A percentile compares a stretch with the other conserved stretches of the same genome.
phyloP scores from a whole-genome alignment of 2,888 invertebrate species.

The Pocota personata region DNA sequence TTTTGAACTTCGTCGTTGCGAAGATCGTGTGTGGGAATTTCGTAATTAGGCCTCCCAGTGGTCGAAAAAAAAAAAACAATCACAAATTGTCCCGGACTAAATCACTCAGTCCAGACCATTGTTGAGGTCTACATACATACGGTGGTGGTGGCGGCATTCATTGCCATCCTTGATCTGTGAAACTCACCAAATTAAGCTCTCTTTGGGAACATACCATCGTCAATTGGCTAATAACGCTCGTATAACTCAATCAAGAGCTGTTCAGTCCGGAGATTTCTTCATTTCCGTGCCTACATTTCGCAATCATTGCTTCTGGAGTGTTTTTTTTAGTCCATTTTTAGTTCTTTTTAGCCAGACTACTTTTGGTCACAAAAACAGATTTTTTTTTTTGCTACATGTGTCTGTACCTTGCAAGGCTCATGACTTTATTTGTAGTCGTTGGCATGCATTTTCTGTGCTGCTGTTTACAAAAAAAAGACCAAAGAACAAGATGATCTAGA shows the following conservation, averaged over 20 bases:
- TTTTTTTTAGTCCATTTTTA: conserved; percentile 20
- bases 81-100: conserved; percentile 70
- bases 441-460: conserved; percentile 19
- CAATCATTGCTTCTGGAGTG: conserved; percentile 49
- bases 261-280: conserved; percentile 66
- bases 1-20: conserved; percentile 5
- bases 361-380: conserved; percentile 66
- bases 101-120: conserved; percentile 59
- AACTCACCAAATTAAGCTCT: conserved; percentile 67
- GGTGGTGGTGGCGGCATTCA: conserved; percentile 60
- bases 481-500: conserved; percentile 67
- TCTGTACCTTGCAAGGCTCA: conserved; percentile 45
- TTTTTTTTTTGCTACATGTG: conserved; percentile 4
- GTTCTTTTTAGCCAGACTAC: conserved; percentile 11
- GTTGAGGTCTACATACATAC: conserved; percentile 19
- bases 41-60: conserved; percentile 72
- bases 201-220: conserved; percentile 60
- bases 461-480: background rate
- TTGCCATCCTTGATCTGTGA: conserved; percentile 65
- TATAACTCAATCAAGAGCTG: conserved; percentile 71
- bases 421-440: conserved; percentile 68
- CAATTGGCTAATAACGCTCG: conserved; percentile 73
- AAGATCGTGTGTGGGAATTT: conserved; percentile 73
- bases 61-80: conserved; percentile 72
- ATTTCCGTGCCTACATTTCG: conserved; percentile 50